A percentile compares a stretch with the other conserved stretches of the same genome.
Conservation (phyloP, 2,797 vertebrate genomes). For the Falco columbarius region DNA sequence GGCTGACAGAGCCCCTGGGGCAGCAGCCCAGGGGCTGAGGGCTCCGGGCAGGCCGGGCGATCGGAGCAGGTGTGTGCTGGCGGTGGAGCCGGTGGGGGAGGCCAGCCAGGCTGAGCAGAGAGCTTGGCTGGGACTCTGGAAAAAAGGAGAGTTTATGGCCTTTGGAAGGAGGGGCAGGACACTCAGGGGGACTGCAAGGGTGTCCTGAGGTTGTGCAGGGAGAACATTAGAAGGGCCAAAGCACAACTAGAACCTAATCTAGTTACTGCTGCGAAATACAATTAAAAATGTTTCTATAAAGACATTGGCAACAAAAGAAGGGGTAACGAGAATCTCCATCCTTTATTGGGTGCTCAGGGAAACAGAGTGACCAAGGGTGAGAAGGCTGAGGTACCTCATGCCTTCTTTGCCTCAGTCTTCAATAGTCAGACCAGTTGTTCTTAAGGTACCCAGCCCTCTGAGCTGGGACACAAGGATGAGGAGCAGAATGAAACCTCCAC, state of each 20-base stretch:
- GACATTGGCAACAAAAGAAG: not conserved
- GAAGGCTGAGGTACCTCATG: not conserved
- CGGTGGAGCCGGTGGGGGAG: too few species aligned
- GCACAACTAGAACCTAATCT: not conserved
- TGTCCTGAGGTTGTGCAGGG: not conserved
- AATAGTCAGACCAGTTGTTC: too few species aligned
- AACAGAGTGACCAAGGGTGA: not conserved
- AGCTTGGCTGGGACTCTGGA: too few species aligned
- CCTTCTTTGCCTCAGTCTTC: not conserved
- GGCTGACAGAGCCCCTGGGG: too few species aligned
- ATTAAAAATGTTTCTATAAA: not conserved
- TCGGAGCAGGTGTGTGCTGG: too few species aligned
- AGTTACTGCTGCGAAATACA: not conserved
- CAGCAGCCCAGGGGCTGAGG: too few species aligned
- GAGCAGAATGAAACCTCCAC: too few species aligned
- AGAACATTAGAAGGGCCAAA: not conserved
- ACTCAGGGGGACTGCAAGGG: not conserved
- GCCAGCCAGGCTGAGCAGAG: too few species aligned
- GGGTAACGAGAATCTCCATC: not conserved
- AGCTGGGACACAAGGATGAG: too few species aligned
- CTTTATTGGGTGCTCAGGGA: rapidly evolving
- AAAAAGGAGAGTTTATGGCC: not conserved
- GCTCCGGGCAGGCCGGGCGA: too few species aligned
- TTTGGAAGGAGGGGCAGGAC: not conserved
- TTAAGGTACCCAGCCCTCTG: too few species aligned